These are phyloP conservation scores for Peromyscus maniculatus DNA, from an alignment of 2,113 vertebrate species.

Conservation along the genomic window DNA sequence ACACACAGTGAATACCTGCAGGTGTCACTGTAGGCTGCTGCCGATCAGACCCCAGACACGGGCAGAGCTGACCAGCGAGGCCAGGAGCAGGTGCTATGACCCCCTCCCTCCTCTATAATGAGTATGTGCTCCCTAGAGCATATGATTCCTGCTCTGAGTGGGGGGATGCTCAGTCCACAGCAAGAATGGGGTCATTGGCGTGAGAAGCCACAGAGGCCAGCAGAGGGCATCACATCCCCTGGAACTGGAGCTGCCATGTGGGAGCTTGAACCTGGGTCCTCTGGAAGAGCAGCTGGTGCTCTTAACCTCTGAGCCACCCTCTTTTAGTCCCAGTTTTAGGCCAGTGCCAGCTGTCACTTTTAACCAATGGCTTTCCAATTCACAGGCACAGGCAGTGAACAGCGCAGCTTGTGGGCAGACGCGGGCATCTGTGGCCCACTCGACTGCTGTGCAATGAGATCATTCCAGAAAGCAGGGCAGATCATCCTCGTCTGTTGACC, in stretches of 20 bases:
- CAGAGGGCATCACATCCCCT: neutral
- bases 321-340: neutral
- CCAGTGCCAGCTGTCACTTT: neutral
- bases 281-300: neutral
- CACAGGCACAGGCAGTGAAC: neutral
- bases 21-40: neutral
- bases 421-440: neutral
- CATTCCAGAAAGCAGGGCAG: neutral
- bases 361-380: neutral
- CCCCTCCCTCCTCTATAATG: neutral
- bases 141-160: neutral
- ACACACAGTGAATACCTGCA: neutral
- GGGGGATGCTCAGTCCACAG: neutral
- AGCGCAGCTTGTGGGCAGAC: neutral
- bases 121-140: too few relatives aligned
- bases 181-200: neutral
- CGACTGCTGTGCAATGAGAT: neutral
- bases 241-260: neutral
- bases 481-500: neutral
- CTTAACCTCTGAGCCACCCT: neutral
- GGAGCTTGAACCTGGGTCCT: neutral
- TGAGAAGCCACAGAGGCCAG: neutral
- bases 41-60: neutral
- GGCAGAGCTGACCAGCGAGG: neutral
- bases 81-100: neutral